These are phyloP conservation scores for Thaleichthys pacificus DNA, from an alignment of 2,797 vertebrate species.

Conservation along the genomic window DNA sequence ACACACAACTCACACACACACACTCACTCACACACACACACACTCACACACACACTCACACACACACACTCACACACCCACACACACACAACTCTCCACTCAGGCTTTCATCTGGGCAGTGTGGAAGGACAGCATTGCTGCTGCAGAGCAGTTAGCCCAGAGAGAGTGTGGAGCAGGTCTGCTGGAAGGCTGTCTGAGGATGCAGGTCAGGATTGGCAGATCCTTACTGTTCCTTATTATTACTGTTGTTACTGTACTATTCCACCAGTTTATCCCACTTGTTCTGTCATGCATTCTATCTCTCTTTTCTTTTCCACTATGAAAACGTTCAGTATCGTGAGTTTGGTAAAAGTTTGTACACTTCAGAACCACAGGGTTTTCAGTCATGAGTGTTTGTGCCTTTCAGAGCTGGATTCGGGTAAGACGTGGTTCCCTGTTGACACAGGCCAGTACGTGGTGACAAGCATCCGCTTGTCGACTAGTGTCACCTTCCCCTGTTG, in stretches of 20 bases:
- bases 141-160: too few relatives aligned
- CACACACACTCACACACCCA: background rate
- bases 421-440: background rate
- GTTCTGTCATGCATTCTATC: too few relatives aligned
- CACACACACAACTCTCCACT: background rate
- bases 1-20: background rate
- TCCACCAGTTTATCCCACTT: too few relatives aligned
- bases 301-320: too few relatives aligned
- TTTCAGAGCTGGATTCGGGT: background rate
- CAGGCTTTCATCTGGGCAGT: constrained; percentile 2
- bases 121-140: background rate
- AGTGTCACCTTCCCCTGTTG: constrained; percentile 43
- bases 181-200: too few relatives aligned
- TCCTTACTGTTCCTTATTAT: too few relatives aligned
- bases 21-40: background rate
- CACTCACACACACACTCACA: background rate
- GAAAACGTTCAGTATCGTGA: too few relatives aligned
- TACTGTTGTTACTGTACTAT: too few relatives aligned
- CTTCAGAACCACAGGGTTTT: too few relatives aligned
- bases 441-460: constrained; percentile 31
- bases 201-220: too few relatives aligned
- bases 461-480: constrained; percentile 58
- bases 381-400: background rate
- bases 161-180: too few relatives aligned
- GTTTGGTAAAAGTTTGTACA: too few relatives aligned